Evolutionary conservation across 2,797 vertebrate genomes (phyloP), one percentile per base, ranked within the genome.

Genomic region (Oryzias dopingdopingensis): DNA sequence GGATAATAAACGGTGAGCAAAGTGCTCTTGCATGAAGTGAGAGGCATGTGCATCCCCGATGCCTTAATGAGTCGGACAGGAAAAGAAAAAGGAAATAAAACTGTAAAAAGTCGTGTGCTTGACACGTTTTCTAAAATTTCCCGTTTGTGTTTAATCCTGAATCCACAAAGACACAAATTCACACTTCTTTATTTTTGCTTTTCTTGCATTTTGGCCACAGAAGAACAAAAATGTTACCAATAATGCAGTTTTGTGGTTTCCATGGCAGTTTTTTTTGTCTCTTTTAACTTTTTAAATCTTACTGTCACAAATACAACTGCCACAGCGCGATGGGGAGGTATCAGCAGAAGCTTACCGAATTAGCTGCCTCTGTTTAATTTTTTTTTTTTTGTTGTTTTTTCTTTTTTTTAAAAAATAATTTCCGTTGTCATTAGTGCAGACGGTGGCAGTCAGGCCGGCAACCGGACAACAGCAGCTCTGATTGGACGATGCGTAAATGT

Each of bases 21-120:
- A 52, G 58, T 56, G 60, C 55, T 79, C 58, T 69, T 55, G 54
- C 72, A 46, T 75, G 67, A 65, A 70, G 59, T 59, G 59, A 72
- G 42, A 52, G 44, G 53, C 49, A n/a, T 67, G 56, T 64, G 66
- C 62, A 64, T 82, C 40, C 66, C 65, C 77, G 65, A 78, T 77
- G 70, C 82, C 69, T 70, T 63, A 60, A 62, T 76, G 82, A 62
- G 79, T 76, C 72, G 78, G 74, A 86, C 80, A 73, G 82, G 83
- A 72, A 77, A 76, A 74, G 59, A 37, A 89, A 72, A 77, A 76
- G 73, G 58, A 37, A 90, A 90, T 90, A 88, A 87, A 91, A 78
- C 59, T 56, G 67, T 72, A 60, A 74, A 65, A 74, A 74, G 24
- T 46, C 18, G 47, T 20, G 4, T 62, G 41, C 29, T 0, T 14